phyloP scores from a whole-genome alignment of 2,113 vertebrate species.

The Calidris pygmaea region DNA sequence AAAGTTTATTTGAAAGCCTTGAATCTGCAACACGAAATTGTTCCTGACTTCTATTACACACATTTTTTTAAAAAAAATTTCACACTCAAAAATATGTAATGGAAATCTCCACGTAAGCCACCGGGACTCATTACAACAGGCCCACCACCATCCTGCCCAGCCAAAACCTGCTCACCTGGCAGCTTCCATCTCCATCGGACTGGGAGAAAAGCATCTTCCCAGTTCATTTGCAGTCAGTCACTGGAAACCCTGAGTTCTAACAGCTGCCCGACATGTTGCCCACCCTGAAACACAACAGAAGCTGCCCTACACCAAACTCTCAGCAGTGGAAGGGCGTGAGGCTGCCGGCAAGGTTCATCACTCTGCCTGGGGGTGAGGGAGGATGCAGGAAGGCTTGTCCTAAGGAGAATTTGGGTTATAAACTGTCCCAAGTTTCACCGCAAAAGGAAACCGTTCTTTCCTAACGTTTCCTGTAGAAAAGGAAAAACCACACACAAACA shows the following conservation, averaged over 20 bases:
- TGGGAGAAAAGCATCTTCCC: background rate
- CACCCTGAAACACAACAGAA: background rate
- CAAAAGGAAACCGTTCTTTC: background rate
- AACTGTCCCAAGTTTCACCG: background rate
- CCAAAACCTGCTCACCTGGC: background rate
- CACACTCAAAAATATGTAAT: background rate
- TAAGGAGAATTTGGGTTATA: background rate
- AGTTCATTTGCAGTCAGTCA: background rate
- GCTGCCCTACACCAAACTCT: background rate
- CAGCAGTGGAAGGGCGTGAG: background rate
- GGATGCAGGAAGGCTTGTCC: background rate
- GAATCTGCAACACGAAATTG: background rate
- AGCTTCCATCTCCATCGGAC: background rate
- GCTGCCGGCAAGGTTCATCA: background rate
- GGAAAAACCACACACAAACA: background rate
- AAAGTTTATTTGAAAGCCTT: background rate
- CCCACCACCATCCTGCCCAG: background rate
- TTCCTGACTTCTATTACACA: background rate
- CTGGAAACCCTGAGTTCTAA: background rate
- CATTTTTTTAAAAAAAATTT: background rate
- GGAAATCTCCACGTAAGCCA: rapidly evolving
- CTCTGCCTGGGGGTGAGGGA: background rate
- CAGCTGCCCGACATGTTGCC: background rate
- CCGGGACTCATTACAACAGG: background rate
- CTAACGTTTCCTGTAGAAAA: background rate